Base-by-base conservation (phyloP, 2,888 invertebrate species). In the Sinhomidia bicolor region DNA sequence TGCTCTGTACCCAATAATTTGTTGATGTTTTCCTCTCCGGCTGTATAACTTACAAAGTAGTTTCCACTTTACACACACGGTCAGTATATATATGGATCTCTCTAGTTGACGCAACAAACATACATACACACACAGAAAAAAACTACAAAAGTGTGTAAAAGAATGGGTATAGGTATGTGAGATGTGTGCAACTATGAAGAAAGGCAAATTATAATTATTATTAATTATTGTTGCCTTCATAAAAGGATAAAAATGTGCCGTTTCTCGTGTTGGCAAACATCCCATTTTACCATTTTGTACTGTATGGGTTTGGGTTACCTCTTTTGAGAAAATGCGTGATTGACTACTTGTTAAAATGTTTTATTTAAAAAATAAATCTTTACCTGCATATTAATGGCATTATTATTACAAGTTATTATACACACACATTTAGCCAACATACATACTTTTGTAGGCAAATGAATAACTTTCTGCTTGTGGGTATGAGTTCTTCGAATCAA, bases 291-390 rank as follows among this genome's bases (percentile, higher is more conserved):
- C 32, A 20, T 20, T 6, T 20, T 71, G 71, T 71, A 57, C 20
- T 4, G 62, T 71, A 71, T 78, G 78, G 29, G 44, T 23, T 23
- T n/a, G n/a, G n/a, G n/a, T n/a, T n/a, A n/a, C n/a, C n/a, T n/a
- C n/a, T 74, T 17, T 26, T 54, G 12, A 51, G 3, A 54, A 29
- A 78, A 5, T 78, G 17, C 32, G 36, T 78, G 78, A 78, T 78
- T 78, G 78, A 78, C 78, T 54, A 78, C 54, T 78, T 78, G 54
- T 78, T 78, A 51, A 78, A 78, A 78, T n/a, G n/a, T n/a, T 29
- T 78, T 78, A 78, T 78, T 78, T 51, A 78, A 76, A 76, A 76
- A 51, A 51, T n/a, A 51, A 47, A n/a, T 47, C 47, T 47, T 47
- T 26, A 29, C 5, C 14, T 78, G 78, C 78, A 78, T 80, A 80